A percentile compares a stretch with the other conserved stretches of the same genome.
These are phyloP conservation scores for Caenorhabditis sp. DNA, from an alignment of 2,888 invertebrate species.

Conservation along the genomic window DNA sequence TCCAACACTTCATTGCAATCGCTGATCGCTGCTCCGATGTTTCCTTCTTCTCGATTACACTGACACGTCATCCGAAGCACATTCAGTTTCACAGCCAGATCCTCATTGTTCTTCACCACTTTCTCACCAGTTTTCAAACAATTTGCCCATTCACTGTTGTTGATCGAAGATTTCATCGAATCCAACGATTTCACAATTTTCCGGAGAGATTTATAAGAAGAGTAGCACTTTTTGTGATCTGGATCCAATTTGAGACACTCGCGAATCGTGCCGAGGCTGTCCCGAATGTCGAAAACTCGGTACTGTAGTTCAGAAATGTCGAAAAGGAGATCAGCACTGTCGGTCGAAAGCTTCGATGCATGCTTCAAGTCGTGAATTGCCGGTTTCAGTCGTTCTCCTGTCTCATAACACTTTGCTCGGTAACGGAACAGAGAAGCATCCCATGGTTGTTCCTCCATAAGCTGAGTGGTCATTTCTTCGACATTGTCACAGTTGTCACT, in stretches of 20 bases:
- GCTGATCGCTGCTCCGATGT: slow-evolving; percentile 88
- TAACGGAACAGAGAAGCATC: slow-evolving; percentile 13
- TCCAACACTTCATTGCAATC: slow-evolving; percentile 91
- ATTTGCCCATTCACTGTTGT: slow-evolving; percentile 84
- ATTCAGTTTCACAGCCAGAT: slow-evolving; percentile 85
- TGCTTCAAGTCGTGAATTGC: slow-evolving; percentile 46
- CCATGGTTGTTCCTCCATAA: slow-evolving; percentile 42
- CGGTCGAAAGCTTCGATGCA: slow-evolving; percentile 36
- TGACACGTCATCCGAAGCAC: slow-evolving; percentile 90
- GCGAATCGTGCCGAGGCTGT: slow-evolving; percentile 89
- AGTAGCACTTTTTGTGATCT: slow-evolving; percentile 96
- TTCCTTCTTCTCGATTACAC: slow-evolving; percentile 87
- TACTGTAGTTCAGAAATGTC: slow-evolving; percentile 34
- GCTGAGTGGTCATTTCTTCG: slow-evolving; percentile 10
- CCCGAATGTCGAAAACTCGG: slow-evolving; percentile 30
- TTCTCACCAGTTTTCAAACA: slow-evolving; percentile 88
- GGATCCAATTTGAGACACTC: slow-evolving; percentile 98
- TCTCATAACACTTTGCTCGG: slow-evolving; percentile 36
- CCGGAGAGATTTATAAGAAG: slow-evolving; percentile 96
- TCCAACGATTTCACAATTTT: slow-evolving; percentile 87
- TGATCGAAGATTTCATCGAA: slow-evolving; percentile 32
- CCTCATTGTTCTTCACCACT: slow-evolving; percentile 87
- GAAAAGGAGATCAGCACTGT: slow-evolving; percentile 35
- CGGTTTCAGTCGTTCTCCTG: slow-evolving; percentile 2
- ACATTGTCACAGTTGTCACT: slow-evolving; percentile 14